Evolutionary conservation across 2,797 vertebrate genomes (phyloP).

Genomic region (Sebastolobus alascanus): DNA sequence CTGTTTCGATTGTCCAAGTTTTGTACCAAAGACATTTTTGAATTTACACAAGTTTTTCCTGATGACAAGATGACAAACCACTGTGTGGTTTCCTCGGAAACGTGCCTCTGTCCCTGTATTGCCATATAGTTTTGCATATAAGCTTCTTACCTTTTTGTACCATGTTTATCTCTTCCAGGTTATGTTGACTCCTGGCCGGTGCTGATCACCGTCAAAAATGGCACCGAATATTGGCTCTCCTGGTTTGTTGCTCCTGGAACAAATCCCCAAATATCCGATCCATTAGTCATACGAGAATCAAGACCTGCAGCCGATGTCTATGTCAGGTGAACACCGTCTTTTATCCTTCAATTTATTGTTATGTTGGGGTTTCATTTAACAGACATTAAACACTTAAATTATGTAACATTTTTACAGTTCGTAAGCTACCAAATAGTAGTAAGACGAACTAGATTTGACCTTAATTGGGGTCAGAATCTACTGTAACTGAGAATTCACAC

Average conservation of each 20-base stretch:
- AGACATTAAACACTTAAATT: neutral
- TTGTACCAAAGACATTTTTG: neutral
- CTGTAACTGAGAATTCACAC: neutral
- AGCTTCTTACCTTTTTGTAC: neutral
- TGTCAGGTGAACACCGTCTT: slow-evolving; percentile 69
- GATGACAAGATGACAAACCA: neutral
- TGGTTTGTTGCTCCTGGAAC: slow-evolving; percentile 55
- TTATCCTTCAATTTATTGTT: neutral
- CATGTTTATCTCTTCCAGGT: slow-evolving; percentile 37
- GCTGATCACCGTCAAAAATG: slow-evolving; percentile 28
- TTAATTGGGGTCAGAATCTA: neutral
- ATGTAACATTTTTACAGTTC: neutral
- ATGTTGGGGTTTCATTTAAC: neutral
- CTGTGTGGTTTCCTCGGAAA: neutral
- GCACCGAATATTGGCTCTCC: slow-evolving; percentile 15
- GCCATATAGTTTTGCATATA: neutral
- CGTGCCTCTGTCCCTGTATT: no score
- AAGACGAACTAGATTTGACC: neutral
- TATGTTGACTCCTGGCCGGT: slow-evolving; percentile 54
- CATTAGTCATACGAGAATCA: slow-evolving; percentile 12
- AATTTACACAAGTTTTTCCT: no score
- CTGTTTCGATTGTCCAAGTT: neutral
- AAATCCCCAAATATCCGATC: slow-evolving; percentile 20
- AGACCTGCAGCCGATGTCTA: slow-evolving; percentile 55
- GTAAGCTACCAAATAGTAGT: neutral